Evolutionary conservation across 2,888 invertebrate genomes (phyloP), one percentile per base, ranked within the genome.

Genomic region (Caenorhabditis panamensis): DNA sequence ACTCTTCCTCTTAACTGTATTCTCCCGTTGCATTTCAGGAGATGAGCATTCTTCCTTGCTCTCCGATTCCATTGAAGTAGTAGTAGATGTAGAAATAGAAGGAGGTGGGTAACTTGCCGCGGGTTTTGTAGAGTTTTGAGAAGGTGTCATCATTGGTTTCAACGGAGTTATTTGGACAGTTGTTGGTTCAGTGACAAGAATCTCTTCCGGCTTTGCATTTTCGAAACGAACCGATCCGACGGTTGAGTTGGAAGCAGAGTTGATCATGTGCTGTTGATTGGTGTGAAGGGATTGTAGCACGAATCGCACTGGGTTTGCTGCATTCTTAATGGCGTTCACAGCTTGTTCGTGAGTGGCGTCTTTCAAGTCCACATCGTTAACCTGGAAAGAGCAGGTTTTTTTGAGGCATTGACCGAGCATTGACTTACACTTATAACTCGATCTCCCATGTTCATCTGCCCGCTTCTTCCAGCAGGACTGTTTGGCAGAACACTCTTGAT

Each of bases 401-500:
- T n/a, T n/a, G n/a, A n/a, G n/a, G n/a, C n/a, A n/a, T n/a, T n/a
- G n/a, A n/a, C n/a, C n/a, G n/a, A n/a, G n/a, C n/a, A n/a, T n/a
- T n/a, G n/a, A 54, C 89, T 81, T 64, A 93, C 93, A 89, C 92
- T 91, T n/a, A 93, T 89, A 36, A 93, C 92, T 18, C 92, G 88
- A 87, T 93, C 93, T 31, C 93, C 93, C 83, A 92, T 92, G 85
- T 92, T 92, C 67, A 93, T 90, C 37, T 91, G 89, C n/a, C 95
- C 96, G 84, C 95, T 94, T 88, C 94, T 93, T 61, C 96, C 96
- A 0, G 98, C 99, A 0, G 98, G 97, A 92, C 96, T 96, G 82
- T 95, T 94, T 0, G 95, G 94, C 16, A 97, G 94, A 0, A 99
- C 97, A 61, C 96, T 96, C 92, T 98, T 98, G 91, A 99, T 96